Evolutionary conservation across 23 tunicate genomes (phyloP), one percentile per base, ranked within the genome.

Genomic region (Corella eumyota): DNA sequence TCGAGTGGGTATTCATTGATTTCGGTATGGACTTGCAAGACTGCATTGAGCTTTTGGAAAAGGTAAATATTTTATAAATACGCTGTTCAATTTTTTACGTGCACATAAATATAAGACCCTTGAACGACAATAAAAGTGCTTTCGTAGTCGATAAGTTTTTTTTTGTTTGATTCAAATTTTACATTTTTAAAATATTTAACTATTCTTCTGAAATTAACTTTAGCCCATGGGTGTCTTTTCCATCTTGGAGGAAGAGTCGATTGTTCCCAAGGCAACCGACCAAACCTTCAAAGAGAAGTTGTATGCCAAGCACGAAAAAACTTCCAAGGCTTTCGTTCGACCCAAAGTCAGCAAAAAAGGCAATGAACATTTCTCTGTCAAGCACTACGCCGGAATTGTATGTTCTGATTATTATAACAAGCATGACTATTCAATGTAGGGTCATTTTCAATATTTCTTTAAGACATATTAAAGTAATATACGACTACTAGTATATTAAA

Each of bases 201-300:
- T n/a, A n/a, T n/a, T n/a, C n/a, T n/a, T n/a, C n/a, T n/a, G n/a
- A n/a, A n/a, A n/a, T n/a, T n/a, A n/a, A n/a, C n/a, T n/a, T n/a
- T n/a, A 90, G 97, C 97, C 97, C 5, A 80, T 90, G 90, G 97
- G 97, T 25, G 69, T 90, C 13, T 80, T 90, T 71, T 90, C 97
- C 36, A 75, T 90, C 44, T 85, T 90, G 25, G 97, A 90, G 47
- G 97, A 90, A 64, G 97, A 90, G 37, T 90, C 91, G 0, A 90
- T 90, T 30, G 97, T 90, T 51, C 97, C 97, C 60, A 90, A 90
- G 44, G 97, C 97, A 25, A 90, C 97, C 30, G 97, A 90, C 35
- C 74, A 77, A 32, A 90, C 97, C 11, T 90, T 80, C 78, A 70
- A 68, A 63, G 62, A 80, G 68, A 90, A 90, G 68, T 58, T 90